Conservation (phyloP, 2,888 invertebrate species). For the Pelosia muscerda region DNA sequence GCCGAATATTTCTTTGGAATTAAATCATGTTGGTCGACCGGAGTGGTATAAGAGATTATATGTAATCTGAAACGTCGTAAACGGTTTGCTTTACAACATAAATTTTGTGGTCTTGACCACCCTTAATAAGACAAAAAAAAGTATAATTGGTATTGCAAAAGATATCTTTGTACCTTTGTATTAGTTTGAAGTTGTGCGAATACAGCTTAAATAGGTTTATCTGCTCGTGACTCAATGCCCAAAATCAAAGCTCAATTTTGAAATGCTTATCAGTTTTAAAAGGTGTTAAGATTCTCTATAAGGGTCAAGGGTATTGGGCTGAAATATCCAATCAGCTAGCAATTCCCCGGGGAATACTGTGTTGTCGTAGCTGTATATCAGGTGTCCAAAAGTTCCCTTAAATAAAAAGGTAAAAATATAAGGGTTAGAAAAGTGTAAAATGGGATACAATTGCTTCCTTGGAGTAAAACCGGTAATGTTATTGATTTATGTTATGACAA, state of each 20-base stretch:
- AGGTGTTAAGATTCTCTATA: not conserved
- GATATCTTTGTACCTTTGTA: no score
- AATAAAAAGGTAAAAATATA: not conserved
- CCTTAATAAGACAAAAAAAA: no score
- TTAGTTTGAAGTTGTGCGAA: no score
- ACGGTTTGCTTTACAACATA: not conserved
- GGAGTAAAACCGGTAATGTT: not conserved
- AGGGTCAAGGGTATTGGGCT: not conserved
- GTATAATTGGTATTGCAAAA: no score
- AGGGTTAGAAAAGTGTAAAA: not conserved
- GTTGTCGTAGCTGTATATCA: not conserved
- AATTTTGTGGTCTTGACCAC: not conserved
- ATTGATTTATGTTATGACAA: not conserved
- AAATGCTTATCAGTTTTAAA: not conserved
- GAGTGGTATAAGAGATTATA: conserved; percentile 22
- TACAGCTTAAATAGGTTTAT: no score
- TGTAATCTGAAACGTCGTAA: conserved; percentile 7
- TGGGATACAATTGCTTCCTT: not conserved
- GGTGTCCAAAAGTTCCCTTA: not conserved
- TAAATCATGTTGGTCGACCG: conserved; percentile 29
- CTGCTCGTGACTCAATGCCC: not conserved
- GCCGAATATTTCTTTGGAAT: conserved; percentile 27
- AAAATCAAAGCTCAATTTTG: not conserved
- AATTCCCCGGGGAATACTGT: conserved; percentile 4
- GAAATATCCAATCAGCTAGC: conserved; percentile 4